Percentiles rank a stretch among this genome's conserved stretches.
Conservation (phyloP, 2,797 vertebrate species). For the Centropyge bicolor region DNA sequence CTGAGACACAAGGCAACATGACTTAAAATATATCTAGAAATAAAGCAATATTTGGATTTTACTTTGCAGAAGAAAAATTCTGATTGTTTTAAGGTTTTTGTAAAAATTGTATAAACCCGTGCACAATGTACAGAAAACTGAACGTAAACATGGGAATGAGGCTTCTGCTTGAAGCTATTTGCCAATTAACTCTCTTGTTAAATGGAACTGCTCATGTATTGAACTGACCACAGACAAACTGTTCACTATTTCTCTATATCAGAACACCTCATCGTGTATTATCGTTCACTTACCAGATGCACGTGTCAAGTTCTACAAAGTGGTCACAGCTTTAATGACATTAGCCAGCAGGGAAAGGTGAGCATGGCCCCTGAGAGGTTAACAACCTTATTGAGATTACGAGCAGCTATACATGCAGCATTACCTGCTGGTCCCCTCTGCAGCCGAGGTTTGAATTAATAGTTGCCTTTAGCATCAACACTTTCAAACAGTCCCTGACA, state of each 20-base stretch:
- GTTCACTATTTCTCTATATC: no score
- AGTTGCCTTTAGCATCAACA: neutral
- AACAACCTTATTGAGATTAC: slow-evolving; percentile 42
- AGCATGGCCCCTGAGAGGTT: slow-evolving; percentile 19
- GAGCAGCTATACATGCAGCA: slow-evolving; percentile 19
- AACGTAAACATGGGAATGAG: neutral
- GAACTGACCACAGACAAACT: no score
- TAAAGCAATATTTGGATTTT: neutral
- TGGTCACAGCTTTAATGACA: slow-evolving; percentile 37
- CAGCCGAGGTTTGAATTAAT: neutral
- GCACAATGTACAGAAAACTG: neutral
- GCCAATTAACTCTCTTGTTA: no score
- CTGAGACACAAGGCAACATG: neutral
- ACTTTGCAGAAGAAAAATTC: neutral
- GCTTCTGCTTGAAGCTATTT: neutral
- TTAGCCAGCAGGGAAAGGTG: slow-evolving; percentile 27
- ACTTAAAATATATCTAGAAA: neutral
- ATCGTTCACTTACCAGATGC: no score
- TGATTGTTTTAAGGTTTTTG: no score
- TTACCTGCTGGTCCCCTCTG: slow-evolving; percentile 16
- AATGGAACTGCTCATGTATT: neutral
- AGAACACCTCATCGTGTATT: no score
- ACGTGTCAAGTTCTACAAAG: neutral
- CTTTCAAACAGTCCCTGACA: neutral
- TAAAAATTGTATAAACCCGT: no score